These are phyloP conservation scores for Apodemus agrarius DNA, from an alignment of 2,797 vertebrate genomes.

Conservation along the genomic window DNA sequence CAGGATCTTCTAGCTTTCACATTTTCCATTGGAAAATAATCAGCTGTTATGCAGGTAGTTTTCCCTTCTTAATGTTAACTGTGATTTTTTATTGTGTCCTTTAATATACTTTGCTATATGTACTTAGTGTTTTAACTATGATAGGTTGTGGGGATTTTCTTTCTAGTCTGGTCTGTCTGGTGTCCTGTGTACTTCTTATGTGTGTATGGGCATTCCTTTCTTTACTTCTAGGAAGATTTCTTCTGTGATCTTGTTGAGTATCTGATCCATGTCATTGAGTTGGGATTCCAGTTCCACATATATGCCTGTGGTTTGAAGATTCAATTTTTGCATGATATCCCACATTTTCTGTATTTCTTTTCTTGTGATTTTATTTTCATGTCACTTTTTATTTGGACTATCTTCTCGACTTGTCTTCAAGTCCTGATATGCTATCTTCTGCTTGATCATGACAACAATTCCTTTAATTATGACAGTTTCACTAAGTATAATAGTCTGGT, in stretches of 20 bases:
- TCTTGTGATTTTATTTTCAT: neutral
- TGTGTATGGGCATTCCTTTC: neutral
- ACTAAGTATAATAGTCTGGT: neutral
- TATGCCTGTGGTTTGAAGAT: neutral
- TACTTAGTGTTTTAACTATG: neutral
- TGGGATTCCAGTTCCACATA: neutral
- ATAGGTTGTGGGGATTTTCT: neutral
- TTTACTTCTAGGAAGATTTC: neutral
- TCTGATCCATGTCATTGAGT: neutral
- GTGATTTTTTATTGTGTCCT: neutral
- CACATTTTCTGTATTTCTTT: neutral
- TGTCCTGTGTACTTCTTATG: neutral
- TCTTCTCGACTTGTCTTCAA: neutral
- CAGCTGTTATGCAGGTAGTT: neutral
- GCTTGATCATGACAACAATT: neutral
- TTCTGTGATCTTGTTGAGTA: neutral
- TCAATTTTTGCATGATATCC: neutral
- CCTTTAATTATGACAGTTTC: neutral
- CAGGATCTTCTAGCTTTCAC: neutral
- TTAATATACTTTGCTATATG: neutral
- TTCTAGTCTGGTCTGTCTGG: neutral
- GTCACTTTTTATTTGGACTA: neutral
- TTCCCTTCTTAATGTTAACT: neutral
- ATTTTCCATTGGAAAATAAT: neutral
- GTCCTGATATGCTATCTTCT: neutral